These are phyloP conservation scores for Sanderia malayensis DNA, from an alignment of 30 jellyfish, hydroid and myxozoan species.

Conservation along the genomic window DNA sequence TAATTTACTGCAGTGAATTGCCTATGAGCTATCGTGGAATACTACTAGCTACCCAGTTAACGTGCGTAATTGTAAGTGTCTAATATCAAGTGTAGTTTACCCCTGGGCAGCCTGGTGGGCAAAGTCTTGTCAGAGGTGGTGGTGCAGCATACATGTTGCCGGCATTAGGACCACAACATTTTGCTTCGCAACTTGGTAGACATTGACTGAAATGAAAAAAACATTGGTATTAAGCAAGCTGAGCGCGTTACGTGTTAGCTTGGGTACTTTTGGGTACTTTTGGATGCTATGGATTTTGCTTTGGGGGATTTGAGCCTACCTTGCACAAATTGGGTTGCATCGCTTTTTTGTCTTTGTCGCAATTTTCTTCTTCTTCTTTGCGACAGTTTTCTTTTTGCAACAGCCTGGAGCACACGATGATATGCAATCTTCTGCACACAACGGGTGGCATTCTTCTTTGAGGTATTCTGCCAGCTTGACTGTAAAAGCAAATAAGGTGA, in stretches of 20 bases:
- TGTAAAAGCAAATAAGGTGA: background rate
- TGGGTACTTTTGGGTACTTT: too few species aligned
- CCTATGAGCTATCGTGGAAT: too few species aligned
- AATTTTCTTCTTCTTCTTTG: slow-evolving; percentile 2
- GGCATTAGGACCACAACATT: slow-evolving; percentile 78
- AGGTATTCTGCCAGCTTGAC: slow-evolving; percentile 56
- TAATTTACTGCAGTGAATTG: too few species aligned
- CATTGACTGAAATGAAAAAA: slow-evolving; percentile 53
- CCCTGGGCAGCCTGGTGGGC: slow-evolving; percentile 96
- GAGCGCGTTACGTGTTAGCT: too few species aligned
- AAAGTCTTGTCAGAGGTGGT: slow-evolving; percentile 57
- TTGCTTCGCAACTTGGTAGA: slow-evolving; percentile 76
- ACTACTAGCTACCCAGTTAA: too few species aligned
- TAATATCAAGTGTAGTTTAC: slow-evolving; percentile 63
- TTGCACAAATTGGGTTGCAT: slow-evolving; percentile 90
- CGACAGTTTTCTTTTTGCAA: slow-evolving; percentile 54
- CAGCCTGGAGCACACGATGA: slow-evolving; percentile 97
- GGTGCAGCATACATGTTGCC: slow-evolving; percentile 62
- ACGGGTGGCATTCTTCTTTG: slow-evolving; percentile 85
- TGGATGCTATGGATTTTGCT: too few species aligned
- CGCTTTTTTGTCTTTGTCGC: slow-evolving; percentile 52
- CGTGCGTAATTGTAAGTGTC: too few species aligned
- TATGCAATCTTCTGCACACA: slow-evolving; percentile 85
- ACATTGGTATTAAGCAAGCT: too few species aligned
- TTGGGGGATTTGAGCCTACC: too few species aligned